phyloP scores from a whole-genome alignment of 2,888 invertebrate genomes.

The Cephus pygmeus region DNA sequence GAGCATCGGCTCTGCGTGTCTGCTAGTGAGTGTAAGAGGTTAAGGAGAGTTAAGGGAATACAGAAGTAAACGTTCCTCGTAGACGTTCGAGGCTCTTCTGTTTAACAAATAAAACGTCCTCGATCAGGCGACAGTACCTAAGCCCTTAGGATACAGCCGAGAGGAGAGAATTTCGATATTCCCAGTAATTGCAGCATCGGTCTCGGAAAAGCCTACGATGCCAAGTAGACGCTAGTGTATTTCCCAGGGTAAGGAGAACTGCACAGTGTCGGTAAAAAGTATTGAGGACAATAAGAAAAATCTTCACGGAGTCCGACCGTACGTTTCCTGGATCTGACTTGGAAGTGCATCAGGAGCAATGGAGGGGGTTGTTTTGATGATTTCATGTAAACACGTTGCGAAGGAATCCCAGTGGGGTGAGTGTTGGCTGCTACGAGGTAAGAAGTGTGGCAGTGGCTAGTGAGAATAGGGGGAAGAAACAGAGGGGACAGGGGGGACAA shows the following conservation, averaged over 20 bases:
- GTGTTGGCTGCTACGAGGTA: constrained; percentile 25
- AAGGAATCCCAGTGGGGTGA: constrained; percentile 35
- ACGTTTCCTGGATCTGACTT: too few species aligned
- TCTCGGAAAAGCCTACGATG: too few species aligned
- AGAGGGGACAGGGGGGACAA: background rate
- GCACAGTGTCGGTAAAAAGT: too few species aligned
- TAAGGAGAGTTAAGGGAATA: background rate
- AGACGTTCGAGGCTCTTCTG: constrained; percentile 22
- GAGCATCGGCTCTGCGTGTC: too few species aligned
- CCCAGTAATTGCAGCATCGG: too few species aligned
- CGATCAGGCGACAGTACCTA: constrained; percentile 16
- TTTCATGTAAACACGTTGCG: constrained; percentile 41
- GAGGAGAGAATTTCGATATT: too few species aligned
- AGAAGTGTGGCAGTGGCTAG: constrained; percentile 13
- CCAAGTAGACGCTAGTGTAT: too few species aligned
- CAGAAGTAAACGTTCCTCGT: constrained; percentile 7
- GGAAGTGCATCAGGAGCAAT: too few species aligned
- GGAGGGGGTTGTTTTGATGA: constrained; percentile 39
- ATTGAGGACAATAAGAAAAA: too few species aligned
- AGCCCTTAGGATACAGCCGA: background rate
- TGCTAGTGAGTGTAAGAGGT: too few species aligned
- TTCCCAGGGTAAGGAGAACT: too few species aligned
- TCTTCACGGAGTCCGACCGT: too few species aligned
- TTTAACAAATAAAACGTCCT: constrained; percentile 42
- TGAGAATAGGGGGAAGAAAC: background rate